Conservation (phyloP, 2,113 vertebrate species). For the Halichoerus grypus region DNA sequence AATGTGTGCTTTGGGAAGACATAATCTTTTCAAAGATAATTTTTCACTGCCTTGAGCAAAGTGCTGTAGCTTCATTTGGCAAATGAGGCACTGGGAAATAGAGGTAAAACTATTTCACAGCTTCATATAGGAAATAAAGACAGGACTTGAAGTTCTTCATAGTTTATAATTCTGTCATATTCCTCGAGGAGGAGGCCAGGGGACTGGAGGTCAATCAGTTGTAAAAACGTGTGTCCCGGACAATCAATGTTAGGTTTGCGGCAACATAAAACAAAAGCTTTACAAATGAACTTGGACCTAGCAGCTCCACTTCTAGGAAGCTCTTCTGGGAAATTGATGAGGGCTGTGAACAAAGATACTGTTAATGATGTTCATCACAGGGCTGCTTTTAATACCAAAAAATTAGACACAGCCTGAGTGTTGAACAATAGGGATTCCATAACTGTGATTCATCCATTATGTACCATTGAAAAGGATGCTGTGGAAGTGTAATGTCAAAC, state of each 20-base stretch:
- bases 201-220: neutral
- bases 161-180: neutral
- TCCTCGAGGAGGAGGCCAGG: neutral
- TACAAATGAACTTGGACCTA: neutral
- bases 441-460: neutral
- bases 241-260: neutral
- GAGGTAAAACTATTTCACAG: neutral
- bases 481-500: neutral
- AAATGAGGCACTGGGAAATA: neutral
- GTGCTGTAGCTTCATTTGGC: neutral
- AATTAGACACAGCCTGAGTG: neutral
- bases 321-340: neutral
- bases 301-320: neutral
- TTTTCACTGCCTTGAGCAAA: neutral
- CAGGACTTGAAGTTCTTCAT: neutral
- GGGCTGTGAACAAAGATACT: neutral
- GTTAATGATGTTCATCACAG: neutral
- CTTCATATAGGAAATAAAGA: neutral
- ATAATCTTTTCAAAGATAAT: neutral
- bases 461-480: neutral
- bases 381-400: neutral
- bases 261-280: neutral
- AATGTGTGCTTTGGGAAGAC: neutral
- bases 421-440: neutral
- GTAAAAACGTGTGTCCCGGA: neutral